phyloP scores from a whole-genome alignment of 1,140 invertebrate species.

The Drosophila kikkawai region DNA sequence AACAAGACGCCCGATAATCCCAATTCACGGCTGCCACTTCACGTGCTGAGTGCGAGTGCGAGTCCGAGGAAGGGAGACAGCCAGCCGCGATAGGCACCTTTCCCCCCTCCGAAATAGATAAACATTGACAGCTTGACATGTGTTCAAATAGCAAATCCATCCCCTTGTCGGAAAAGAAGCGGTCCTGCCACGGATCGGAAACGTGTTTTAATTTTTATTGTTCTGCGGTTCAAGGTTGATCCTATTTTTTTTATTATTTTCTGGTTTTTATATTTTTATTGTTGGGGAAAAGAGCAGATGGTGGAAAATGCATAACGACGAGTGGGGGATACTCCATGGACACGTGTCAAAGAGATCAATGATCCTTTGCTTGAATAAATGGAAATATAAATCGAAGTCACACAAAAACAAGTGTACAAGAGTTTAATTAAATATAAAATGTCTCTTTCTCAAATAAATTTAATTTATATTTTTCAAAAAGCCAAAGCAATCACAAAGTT shows the following conservation, averaged over 20 bases:
- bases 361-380: not conserved
- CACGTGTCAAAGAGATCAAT: slow-evolving; percentile 8
- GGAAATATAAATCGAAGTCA: too few species aligned
- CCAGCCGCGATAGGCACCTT: slow-evolving; percentile 52
- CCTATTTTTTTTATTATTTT: slow-evolving; percentile 1
- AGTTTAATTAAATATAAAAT: not conserved
- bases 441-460: not conserved
- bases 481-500: not conserved
- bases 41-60: slow-evolving; percentile 8
- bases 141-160: slow-evolving; percentile 61
- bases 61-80: not conserved
- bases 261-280: slow-evolving; percentile 6
- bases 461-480: not conserved
- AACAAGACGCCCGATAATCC: slow-evolving; percentile 72
- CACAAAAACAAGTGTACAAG: not conserved
- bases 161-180: slow-evolving; percentile 12
- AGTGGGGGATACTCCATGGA: slow-evolving; percentile 1
- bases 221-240: slow-evolving; percentile 48
- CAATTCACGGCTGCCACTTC: slow-evolving; percentile 44
- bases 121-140: slow-evolving; percentile 82
- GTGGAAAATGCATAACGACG: slow-evolving; percentile 5
- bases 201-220: slow-evolving; percentile 75
- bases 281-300: slow-evolving; percentile 31
- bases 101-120: slow-evolving; percentile 60
- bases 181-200: slow-evolving; percentile 32